These are phyloP conservation scores for Neodon shergylaensis DNA, from an alignment of 2,113 vertebrate species.

Conservation along the genomic window DNA sequence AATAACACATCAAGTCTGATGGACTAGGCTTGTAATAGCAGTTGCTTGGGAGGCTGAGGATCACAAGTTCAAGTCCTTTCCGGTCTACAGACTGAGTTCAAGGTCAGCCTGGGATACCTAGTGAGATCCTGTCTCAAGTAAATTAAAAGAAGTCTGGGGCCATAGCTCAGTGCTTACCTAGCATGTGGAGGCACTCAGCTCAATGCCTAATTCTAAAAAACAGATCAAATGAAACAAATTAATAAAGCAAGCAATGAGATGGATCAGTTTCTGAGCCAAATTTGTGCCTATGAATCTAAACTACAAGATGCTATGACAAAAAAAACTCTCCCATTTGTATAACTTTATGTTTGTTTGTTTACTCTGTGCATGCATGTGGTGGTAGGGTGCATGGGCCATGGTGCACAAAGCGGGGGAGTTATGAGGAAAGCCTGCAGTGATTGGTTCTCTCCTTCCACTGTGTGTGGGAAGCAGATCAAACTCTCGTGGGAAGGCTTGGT, in stretches of 20 bases:
- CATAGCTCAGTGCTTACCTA: neutral
- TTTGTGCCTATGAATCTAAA: neutral
- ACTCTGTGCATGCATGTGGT: too few species aligned
- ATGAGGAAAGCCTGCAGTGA: neutral
- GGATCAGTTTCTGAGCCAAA: neutral
- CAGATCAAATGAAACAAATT: neutral
- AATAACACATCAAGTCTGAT: neutral
- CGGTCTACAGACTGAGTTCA: neutral
- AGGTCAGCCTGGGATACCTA: neutral
- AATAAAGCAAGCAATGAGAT: conserved; percentile 4
- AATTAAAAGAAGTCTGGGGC: neutral
- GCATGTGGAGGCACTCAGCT: neutral
- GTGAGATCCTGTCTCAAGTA: neutral
- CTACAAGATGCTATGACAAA: neutral
- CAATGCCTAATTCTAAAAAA: neutral
- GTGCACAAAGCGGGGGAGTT: neutral
- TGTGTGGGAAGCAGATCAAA: neutral
- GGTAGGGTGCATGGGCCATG: too few species aligned
- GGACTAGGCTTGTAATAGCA: neutral
- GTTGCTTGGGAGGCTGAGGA: neutral
- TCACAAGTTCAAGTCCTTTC: neutral
- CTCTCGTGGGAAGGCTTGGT: too few species aligned
- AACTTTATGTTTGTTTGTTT: neutral
- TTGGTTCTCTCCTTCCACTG: neutral
- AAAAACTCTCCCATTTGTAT: neutral